A percentile compares a stretch with the other conserved stretches of the same genome.
These are phyloP conservation scores for Marisa cornuarietis DNA, from an alignment of 1,140 invertebrate genomes.

Conservation along the genomic window DNA sequence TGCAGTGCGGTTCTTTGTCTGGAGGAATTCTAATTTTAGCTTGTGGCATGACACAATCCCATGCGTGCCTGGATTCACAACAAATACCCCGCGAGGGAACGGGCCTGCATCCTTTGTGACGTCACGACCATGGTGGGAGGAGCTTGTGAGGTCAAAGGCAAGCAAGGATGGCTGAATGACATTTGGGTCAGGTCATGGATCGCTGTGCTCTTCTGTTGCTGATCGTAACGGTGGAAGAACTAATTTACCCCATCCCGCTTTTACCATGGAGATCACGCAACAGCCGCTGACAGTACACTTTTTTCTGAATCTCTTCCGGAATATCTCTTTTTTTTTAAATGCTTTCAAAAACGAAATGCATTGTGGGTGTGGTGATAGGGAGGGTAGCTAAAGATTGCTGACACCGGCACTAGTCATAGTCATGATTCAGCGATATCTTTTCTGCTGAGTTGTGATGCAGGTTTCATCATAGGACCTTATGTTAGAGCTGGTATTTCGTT, in stretches of 20 bases:
- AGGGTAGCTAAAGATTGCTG: background rate
- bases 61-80: conserved; percentile 22
- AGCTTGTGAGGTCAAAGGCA: conserved; percentile 7
- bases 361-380: no score
- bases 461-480: background rate
- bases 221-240: no score
- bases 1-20: conserved; percentile 19
- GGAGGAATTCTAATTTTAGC: conserved; percentile 17
- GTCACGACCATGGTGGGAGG: conserved; percentile 10
- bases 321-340: no score
- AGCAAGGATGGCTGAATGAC: conserved; percentile 5
- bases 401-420: background rate
- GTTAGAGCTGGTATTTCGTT: background rate
- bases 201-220: no score
- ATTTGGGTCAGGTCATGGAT: background rate
- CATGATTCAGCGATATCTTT: background rate
- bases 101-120: conserved; percentile 11
- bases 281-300: no score
- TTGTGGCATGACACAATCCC: conserved; percentile 19
- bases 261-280: no score
- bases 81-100: conserved; percentile 14
- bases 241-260: no score
- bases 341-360: no score
- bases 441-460: background rate
- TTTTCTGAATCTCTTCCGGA: no score